Conservation (phyloP, 2,113 vertebrate species). For the Pseudonaja textilis region DNA sequence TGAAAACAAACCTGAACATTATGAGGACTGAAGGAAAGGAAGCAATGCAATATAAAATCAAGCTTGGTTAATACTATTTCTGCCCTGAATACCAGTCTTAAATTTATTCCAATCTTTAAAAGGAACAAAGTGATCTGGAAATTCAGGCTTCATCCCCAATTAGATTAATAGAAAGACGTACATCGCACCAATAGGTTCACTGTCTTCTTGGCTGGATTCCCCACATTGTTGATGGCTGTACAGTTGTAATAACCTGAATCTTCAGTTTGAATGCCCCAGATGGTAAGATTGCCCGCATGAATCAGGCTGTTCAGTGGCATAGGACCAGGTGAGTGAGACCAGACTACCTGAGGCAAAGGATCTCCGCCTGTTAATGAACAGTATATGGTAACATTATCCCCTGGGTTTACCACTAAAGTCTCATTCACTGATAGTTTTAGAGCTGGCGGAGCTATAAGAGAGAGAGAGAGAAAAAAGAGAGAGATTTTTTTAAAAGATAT, state of each 20-base stretch:
- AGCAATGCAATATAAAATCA: conserved; percentile 9
- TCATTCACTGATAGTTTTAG: conserved; percentile 84
- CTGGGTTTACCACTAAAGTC: conserved; percentile 90
- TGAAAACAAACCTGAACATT: neutral
- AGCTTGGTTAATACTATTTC: neutral
- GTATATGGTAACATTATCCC: conserved; percentile 85
- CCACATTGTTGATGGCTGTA: conserved; percentile 93
- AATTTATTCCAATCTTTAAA: neutral
- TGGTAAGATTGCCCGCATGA: conserved; percentile 77
- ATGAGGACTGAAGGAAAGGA: neutral
- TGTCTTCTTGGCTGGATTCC: conserved; percentile 92
- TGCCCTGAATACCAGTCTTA: conserved; percentile 3
- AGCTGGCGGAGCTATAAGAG: conserved; percentile 69
- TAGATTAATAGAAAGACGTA: conserved; percentile 57
- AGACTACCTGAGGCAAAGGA: conserved; percentile 82
- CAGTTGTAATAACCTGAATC: conserved; percentile 95
- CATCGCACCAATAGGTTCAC: conserved; percentile 89
- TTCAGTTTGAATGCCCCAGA: conserved; percentile 78
- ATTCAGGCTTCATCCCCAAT: neutral
- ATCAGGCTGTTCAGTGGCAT: conserved; percentile 82
- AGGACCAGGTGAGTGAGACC: conserved; percentile 84
- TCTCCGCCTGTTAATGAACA: conserved; percentile 87
- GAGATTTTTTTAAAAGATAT: neutral
- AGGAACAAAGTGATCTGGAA: neutral
- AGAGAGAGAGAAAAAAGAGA: neutral